Percentiles rank a stretch among this genome's conserved stretches.
Evolutionary conservation across 2,888 invertebrate species (phyloP).

Genomic region (Tachystola acroxantha): DNA sequence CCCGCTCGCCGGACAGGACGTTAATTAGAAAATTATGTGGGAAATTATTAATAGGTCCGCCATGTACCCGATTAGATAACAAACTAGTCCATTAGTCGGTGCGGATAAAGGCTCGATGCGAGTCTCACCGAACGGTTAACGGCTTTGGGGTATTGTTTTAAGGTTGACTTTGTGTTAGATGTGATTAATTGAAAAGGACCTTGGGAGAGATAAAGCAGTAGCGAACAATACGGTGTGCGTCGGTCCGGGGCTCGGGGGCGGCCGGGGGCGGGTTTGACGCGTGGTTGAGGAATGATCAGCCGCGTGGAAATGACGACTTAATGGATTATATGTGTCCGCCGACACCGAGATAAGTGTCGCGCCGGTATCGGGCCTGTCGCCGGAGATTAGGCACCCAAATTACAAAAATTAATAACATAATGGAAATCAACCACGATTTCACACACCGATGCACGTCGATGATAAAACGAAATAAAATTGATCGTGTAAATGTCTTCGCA

Average conservation of each 20-base stretch:
- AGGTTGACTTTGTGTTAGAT: conserved; percentile 42
- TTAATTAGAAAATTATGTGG: conserved; percentile 74
- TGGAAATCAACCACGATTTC: conserved; percentile 64
- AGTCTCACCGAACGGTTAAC: conserved; percentile 27
- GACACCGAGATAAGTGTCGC: conserved; percentile 76
- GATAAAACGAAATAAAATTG: conserved; percentile 44
- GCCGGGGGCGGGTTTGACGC: conserved; percentile 68
- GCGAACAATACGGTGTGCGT: conserved; percentile 63
- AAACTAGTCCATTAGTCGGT: conserved; percentile 73
- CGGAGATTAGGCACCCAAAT: conserved; percentile 69
- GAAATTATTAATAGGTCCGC: conserved; percentile 74
- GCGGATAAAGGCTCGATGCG: conserved; percentile 44
- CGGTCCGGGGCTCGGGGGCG: conserved; percentile 8
- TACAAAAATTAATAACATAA: conserved; percentile 72
- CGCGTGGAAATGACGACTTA: conserved; percentile 77
- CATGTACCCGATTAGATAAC: conserved; percentile 75
- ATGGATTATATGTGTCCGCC: conserved; percentile 76
- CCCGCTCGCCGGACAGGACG: conserved; percentile 55
- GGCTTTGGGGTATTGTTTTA: conserved; percentile 41
- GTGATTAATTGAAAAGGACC: conserved; percentile 43
- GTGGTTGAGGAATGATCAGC: conserved; percentile 75
- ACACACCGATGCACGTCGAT: conserved; percentile 46
- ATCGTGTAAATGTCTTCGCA: conserved; percentile 29
- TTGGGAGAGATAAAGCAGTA: conserved; percentile 64
- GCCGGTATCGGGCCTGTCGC: conserved; percentile 59